A percentile compares a stretch with the other conserved stretches of the same genome.
Evolutionary conservation across 2,797 vertebrate genomes (phyloP).

Genomic region (Rhinella marina): DNA sequence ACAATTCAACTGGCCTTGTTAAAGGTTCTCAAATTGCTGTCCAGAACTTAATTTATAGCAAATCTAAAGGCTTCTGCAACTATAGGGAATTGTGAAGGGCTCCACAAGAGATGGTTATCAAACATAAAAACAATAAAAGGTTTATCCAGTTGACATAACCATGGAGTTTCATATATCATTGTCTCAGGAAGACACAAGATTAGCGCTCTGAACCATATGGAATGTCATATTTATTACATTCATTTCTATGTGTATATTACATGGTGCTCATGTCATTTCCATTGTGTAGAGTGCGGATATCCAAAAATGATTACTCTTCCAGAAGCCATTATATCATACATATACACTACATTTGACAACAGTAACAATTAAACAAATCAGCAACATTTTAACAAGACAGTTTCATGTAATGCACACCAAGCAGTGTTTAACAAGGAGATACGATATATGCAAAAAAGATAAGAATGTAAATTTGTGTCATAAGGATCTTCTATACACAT

Average conservation of each 20-base stretch:
- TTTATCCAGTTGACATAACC: constrained; percentile 10
- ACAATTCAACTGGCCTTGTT: constrained; percentile 27
- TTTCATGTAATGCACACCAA: no score
- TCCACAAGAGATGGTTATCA: constrained; percentile 33
- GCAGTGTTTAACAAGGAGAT: no score
- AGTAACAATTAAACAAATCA: not conserved
- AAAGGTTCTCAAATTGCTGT: constrained; percentile 12
- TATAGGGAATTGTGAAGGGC: not conserved
- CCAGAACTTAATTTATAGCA: constrained; percentile 21
- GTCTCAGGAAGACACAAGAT: constrained; percentile 4
- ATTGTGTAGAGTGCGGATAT: not conserved
- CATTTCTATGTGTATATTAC: not conserved
- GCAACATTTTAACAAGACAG: not conserved
- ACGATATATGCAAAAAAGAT: no score
- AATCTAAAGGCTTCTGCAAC: constrained; percentile 6
- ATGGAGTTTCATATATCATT: constrained; percentile 30
- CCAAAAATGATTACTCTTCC: not conserved
- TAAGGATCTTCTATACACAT: no score
- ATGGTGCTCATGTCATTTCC: not conserved
- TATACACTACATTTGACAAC: no score
- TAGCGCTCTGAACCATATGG: not conserved
- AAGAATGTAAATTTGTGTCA: no score
- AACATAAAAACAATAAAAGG: constrained; percentile 26
- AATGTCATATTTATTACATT: constrained; percentile 18
- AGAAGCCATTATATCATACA: not conserved